Evolutionary conservation across 2,888 invertebrate species (phyloP).

Genomic region (Campopleginae sp.): DNA sequence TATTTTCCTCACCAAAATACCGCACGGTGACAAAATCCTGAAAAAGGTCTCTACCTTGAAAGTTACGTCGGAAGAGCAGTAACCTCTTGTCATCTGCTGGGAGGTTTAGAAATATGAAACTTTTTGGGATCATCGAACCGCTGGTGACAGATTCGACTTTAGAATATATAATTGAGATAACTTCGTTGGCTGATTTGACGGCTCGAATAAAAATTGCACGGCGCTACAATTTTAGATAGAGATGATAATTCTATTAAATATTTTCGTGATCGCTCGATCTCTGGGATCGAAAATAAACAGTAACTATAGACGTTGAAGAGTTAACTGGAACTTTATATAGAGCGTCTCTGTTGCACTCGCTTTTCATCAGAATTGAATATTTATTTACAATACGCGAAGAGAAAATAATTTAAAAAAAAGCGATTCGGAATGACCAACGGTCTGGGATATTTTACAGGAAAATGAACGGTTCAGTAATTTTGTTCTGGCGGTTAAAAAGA

Average conservation of each 20-base stretch:
- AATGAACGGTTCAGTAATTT: neutral
- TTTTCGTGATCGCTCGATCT: neutral
- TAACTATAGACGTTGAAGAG: neutral
- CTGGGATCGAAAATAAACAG: neutral
- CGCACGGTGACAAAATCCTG: too few relatives aligned
- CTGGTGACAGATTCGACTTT: too few relatives aligned
- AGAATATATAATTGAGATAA: neutral
- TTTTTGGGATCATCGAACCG: too few relatives aligned
- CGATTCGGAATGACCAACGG: neutral
- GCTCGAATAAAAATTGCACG: neutral
- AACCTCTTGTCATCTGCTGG: too few relatives aligned
- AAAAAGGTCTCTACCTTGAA: too few relatives aligned
- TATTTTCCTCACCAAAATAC: too few relatives aligned
- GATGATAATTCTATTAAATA: neutral
- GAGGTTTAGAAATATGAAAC: too few relatives aligned
- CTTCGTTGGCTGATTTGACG: neutral
- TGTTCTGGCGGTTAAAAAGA: neutral
- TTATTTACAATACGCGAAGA: neutral
- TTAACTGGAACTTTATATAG: neutral
- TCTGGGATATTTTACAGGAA: neutral
- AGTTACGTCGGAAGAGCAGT: too few relatives aligned
- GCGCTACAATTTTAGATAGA: neutral
- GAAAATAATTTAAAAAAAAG: neutral
- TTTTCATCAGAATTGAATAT: neutral
- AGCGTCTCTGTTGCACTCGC: neutral